Conservation (phyloP, 1,140 invertebrate species). For the Cotesia chilonis region DNA sequence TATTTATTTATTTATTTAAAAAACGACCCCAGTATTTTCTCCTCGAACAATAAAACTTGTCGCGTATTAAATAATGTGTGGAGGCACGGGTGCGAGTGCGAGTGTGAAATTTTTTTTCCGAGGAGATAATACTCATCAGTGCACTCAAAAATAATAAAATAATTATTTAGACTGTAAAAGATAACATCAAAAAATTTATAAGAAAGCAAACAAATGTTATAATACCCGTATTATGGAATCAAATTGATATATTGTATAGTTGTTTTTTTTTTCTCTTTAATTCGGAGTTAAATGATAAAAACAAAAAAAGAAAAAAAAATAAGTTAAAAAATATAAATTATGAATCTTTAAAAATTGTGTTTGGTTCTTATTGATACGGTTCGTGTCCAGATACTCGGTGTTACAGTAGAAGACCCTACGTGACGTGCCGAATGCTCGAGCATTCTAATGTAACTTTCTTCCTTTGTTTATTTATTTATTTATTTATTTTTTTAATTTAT, state of each 20-base stretch:
- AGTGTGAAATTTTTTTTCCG: conserved; percentile 38
- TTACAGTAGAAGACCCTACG: conserved; percentile 45
- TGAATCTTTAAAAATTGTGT: conserved; percentile 57
- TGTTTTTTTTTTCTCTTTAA: conserved; percentile 42
- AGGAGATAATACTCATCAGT: conserved; percentile 18
- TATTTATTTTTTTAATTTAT: not conserved
- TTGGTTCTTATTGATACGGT: conserved; percentile 40
- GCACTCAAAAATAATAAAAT: conserved; percentile 22
- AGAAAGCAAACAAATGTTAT: conserved; percentile 2
- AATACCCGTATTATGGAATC: not conserved
- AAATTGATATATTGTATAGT: conserved; percentile 55
- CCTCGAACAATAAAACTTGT: not conserved
- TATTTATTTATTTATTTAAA: conserved; percentile 21
- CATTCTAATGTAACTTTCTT: conserved; percentile 53
- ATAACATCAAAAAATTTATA: not conserved
- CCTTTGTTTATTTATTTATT: conserved; percentile 17
- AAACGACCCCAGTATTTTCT: conserved; percentile 8
- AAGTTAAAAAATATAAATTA: conserved; percentile 59
- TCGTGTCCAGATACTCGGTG: conserved; percentile 50
- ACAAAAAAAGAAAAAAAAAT: conserved; percentile 16
- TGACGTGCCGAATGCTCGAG: conserved; percentile 58
- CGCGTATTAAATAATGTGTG: not conserved
- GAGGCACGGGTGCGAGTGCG: conserved; percentile 40
- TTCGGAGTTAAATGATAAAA: conserved; percentile 9
- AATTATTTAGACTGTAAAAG: not conserved